Evolutionary conservation across 2,888 invertebrate genomes (phyloP).

Genomic region (Drosophila mimica): DNA sequence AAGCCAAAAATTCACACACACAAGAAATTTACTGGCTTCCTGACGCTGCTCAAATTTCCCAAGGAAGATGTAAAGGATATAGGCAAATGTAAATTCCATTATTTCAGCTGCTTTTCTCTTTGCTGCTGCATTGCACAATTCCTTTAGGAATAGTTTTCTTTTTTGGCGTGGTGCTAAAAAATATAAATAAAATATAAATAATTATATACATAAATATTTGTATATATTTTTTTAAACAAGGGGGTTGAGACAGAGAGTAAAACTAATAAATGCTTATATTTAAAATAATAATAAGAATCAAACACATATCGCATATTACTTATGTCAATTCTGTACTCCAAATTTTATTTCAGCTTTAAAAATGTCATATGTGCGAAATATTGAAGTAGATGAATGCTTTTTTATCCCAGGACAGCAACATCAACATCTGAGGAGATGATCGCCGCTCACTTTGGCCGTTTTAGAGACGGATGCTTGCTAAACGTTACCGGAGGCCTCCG

Average conservation of each 20-base stretch:
- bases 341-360: background rate
- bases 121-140: background rate
- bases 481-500: conserved; percentile 61
- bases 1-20: conserved; percentile 28
- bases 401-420: conserved; percentile 38
- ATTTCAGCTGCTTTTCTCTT: conserved; percentile 1
- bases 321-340: background rate
- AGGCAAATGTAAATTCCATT: conserved; percentile 6
- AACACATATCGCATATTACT: background rate
- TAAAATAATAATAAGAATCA: background rate
- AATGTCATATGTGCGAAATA: conserved; percentile 6
- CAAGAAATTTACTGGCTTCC: conserved; percentile 30
- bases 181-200: background rate
- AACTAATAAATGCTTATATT: background rate
- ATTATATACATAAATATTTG: background rate
- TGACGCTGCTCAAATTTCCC: conserved; percentile 22
- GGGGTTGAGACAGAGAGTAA: background rate
- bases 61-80: background rate
- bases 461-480: conserved; percentile 25
- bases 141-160: background rate
- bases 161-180: background rate
- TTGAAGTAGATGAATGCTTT: conserved; percentile 11
- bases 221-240: background rate
- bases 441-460: conserved; percentile 60
- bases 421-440: conserved; percentile 33